Conservation (phyloP, 1,140 invertebrate genomes). For the Chrysomallon squamiferum region DNA sequence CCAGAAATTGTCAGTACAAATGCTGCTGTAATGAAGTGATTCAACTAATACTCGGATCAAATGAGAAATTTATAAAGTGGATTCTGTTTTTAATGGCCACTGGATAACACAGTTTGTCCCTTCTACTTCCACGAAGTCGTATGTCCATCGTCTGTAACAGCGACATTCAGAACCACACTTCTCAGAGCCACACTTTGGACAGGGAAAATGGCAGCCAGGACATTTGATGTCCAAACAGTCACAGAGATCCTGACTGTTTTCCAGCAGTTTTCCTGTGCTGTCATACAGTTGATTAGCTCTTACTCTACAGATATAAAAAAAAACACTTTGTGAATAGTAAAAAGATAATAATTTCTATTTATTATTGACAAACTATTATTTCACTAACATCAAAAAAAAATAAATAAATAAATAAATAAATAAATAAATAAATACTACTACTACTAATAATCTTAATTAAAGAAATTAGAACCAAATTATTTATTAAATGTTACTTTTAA, state of each 20-base stretch:
- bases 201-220: conserved; percentile 81
- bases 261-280: conserved; percentile 60
- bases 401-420: too few relatives aligned
- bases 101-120: conserved; percentile 42
- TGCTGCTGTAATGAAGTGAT: too few relatives aligned
- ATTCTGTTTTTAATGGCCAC: conserved; percentile 18
- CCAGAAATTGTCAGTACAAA: too few relatives aligned
- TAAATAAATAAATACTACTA: too few relatives aligned
- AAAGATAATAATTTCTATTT: neutral
- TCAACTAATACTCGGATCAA: too few relatives aligned
- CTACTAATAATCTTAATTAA: too few relatives aligned
- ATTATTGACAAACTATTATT: neutral
- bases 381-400: neutral
- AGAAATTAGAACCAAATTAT: too few relatives aligned
- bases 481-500: too few relatives aligned
- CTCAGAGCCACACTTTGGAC: conserved; percentile 72
- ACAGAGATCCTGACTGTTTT: conserved; percentile 74
- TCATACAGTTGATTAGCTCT: conserved; percentile 60
- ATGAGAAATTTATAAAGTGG: too few relatives aligned
- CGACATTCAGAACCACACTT: conserved; percentile 73
- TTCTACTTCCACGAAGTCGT: conserved; percentile 59
- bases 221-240: conserved; percentile 78
- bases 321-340: neutral
- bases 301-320: conserved; percentile 28
- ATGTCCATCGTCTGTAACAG: conserved; percentile 57